These are phyloP conservation scores for Passer domesticus DNA, from an alignment of 2,113 vertebrate genomes.

Conservation along the genomic window DNA sequence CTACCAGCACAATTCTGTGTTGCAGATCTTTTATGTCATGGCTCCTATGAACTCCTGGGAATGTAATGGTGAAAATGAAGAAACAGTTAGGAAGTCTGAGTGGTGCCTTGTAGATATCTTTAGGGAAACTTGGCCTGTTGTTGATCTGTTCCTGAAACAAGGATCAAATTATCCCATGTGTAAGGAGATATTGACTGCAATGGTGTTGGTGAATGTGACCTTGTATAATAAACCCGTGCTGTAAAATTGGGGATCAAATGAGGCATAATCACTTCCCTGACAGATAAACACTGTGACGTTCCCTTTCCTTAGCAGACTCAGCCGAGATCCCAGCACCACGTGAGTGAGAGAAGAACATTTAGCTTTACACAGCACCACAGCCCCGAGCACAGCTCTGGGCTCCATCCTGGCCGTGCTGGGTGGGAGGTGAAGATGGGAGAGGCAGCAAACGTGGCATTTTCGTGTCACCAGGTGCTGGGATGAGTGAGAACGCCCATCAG, in stretches of 20 bases:
- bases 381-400: background rate
- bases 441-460: background rate
- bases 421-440: background rate
- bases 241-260: background rate
- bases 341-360: background rate
- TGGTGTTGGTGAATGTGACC: background rate
- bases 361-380: background rate
- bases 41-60: background rate
- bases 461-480: background rate
- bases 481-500: background rate
- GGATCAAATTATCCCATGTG: background rate
- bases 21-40: background rate
- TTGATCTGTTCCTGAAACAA: background rate
- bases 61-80: background rate
- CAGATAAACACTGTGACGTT: background rate
- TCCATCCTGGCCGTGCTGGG: rapidly evolving
- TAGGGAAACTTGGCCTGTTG: background rate
- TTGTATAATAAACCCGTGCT: background rate
- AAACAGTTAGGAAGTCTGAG: background rate
- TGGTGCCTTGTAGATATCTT: background rate
- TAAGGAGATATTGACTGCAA: background rate
- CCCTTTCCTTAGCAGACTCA: background rate
- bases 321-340: background rate
- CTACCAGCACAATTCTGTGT: background rate
- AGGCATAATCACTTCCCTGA: background rate